A percentile compares a stretch with the other conserved stretches of the same genome.
These are phyloP conservation scores for Amyelois transitella DNA, from an alignment of 1,140 invertebrate species.

Conservation along the genomic window DNA sequence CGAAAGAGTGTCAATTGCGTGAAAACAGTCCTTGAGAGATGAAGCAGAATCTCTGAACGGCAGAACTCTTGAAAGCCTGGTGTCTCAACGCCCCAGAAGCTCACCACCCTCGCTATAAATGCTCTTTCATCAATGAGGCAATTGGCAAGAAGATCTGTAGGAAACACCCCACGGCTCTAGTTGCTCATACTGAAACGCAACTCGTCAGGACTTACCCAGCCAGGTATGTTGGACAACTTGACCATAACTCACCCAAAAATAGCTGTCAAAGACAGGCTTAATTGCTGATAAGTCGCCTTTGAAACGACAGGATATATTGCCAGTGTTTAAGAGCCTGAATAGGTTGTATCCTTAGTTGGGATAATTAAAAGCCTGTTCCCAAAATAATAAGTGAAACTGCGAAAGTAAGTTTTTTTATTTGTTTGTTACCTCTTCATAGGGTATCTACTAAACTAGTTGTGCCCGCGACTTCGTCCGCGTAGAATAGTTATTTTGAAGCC, in stretches of 20 bases:
- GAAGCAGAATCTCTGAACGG: neutral
- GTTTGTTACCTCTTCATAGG: no score
- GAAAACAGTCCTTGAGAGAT: neutral
- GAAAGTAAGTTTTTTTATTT: no score
- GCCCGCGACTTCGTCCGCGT: no score
- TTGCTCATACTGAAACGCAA: slow-evolving; percentile 92
- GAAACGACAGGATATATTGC: no score
- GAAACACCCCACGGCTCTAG: slow-evolving; percentile 86
- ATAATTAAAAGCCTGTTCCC: no score
- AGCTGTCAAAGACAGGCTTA: neutral
- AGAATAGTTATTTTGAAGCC: no score
- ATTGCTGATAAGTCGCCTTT: neutral
- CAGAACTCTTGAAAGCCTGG: slow-evolving; percentile 17
- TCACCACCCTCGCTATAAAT: slow-evolving; percentile 85
- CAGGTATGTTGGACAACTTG: slow-evolving; percentile 63
- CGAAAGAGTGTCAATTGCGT: neutral
- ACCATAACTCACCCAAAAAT: neutral
- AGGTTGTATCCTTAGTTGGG: no score
- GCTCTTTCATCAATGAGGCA: slow-evolving; percentile 94
- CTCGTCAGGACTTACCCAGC: slow-evolving; percentile 93
- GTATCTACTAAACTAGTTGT: no score
- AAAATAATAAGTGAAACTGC: no score
- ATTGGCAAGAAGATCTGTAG: slow-evolving; percentile 93
- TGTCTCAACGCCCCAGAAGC: slow-evolving; percentile 52
- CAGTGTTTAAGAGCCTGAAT: no score